Percentiles rank a stretch among this genome's conserved stretches.
These are phyloP conservation scores for Nyctibius bracteatus DNA, from an alignment of 2,113 vertebrate species.

Conservation along the genomic window DNA sequence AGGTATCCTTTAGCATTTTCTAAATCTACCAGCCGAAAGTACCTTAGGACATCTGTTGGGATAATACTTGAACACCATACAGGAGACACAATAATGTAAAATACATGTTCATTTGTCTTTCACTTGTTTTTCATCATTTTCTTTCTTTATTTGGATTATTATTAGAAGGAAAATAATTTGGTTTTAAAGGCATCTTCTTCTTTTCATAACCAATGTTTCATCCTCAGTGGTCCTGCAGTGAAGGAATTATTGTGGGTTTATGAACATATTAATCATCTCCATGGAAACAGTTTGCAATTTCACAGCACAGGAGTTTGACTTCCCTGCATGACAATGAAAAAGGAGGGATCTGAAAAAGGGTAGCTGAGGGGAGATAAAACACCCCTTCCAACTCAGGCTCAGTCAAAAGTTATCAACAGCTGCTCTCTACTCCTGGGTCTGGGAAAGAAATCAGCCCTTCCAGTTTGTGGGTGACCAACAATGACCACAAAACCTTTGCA, in stretches of 20 bases:
- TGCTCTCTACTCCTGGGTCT: background rate
- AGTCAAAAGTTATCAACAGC: background rate
- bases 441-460: background rate
- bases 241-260: conserved; percentile 46
- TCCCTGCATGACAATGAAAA: background rate
- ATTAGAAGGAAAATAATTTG: background rate
- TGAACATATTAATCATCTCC: conserved; percentile 61
- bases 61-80: background rate
- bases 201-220: background rate
- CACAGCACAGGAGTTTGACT: conserved; percentile 5
- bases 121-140: background rate
- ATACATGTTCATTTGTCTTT: background rate
- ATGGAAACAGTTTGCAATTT: conserved; percentile 50
- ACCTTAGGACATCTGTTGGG: background rate
- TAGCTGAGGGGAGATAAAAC: background rate
- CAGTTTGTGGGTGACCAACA: background rate
- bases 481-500: background rate
- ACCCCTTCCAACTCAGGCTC: background rate
- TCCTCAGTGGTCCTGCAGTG: background rate
- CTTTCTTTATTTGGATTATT: background rate
- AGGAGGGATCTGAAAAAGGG: background rate
- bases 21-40: background rate
- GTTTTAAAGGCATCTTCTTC: background rate
- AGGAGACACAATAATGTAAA: background rate
- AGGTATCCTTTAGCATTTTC: background rate